phyloP scores from a whole-genome alignment of 2,888 invertebrate species.

The Andricus quercusramuli region DNA sequence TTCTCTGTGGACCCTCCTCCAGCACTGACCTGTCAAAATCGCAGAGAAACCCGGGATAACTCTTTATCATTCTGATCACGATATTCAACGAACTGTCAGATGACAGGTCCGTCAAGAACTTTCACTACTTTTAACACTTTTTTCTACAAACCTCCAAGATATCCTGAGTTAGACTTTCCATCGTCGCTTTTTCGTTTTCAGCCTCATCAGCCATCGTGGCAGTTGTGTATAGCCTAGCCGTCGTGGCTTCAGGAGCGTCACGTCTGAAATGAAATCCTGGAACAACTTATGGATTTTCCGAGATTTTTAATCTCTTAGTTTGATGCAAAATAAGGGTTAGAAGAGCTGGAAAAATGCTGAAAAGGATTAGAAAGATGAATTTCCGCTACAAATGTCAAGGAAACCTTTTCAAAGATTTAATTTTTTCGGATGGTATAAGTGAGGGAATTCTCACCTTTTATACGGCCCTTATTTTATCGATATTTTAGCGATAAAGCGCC shows the following conservation, averaged over 20 bases:
- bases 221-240: constrained; percentile 60
- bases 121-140: constrained; percentile 36
- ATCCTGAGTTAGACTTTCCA: constrained; percentile 72
- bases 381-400: neutral
- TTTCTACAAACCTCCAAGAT: constrained; percentile 69
- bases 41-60: constrained; percentile 43
- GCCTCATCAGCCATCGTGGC: constrained; percentile 78
- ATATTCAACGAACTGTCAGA: neutral
- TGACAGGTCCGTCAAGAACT: neutral
- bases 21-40: constrained; percentile 75
- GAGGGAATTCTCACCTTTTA: neutral
- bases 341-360: neutral
- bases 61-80: neutral
- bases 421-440: neutral
- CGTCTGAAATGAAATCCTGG: neutral
- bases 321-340: neutral
- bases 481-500: neutral
- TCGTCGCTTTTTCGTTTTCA: constrained; percentile 72
- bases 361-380: neutral
- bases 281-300: neutral
- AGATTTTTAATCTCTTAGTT: neutral
- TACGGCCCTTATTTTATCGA: constrained; percentile 5
- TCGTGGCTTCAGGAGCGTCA: neutral
- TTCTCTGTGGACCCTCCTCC: constrained; percentile 59
- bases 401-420: neutral